These are phyloP conservation scores for Timema cristinae DNA, from an alignment of 2,888 invertebrate genomes.

Conservation along the genomic window DNA sequence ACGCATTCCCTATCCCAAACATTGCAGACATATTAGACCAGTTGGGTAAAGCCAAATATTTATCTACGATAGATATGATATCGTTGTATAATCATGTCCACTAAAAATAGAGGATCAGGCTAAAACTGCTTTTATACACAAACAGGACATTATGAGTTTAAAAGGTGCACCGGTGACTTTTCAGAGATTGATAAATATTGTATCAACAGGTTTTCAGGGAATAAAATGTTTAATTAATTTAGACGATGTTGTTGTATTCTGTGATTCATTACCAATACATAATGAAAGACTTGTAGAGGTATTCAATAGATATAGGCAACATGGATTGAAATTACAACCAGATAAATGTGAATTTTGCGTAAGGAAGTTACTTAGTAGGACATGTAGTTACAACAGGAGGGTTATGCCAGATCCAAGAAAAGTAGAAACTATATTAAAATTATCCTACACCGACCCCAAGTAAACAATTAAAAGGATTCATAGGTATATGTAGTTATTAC, in stretches of 20 bases:
- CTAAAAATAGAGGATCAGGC: neutral
- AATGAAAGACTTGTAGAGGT: neutral
- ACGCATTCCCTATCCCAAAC: neutral
- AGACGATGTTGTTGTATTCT: neutral
- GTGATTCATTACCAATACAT: neutral
- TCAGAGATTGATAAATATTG: neutral
- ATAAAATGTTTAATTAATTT: neutral
- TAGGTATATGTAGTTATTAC: conserved; percentile 17
- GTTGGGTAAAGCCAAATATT: neutral
- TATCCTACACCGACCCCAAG: neutral
- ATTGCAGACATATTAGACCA: neutral
- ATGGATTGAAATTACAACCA: neutral
- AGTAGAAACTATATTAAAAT: neutral
- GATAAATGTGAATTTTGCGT: conserved; percentile 27
- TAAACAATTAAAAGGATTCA: conserved; percentile 10
- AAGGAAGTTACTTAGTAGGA: conserved; percentile 7
- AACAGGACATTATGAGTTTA: neutral
- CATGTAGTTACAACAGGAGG: conserved; percentile 25
- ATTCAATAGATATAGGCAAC: neutral
- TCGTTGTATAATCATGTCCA: neutral
- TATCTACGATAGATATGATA: neutral
- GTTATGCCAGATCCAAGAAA: conserved; percentile 18
- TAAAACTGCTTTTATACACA: neutral
- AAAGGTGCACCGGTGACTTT: neutral
- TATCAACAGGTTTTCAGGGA: neutral